Base-by-base conservation (phyloP, 2,888 invertebrate genomes). In the Ichneumoninae sp. region DNA sequence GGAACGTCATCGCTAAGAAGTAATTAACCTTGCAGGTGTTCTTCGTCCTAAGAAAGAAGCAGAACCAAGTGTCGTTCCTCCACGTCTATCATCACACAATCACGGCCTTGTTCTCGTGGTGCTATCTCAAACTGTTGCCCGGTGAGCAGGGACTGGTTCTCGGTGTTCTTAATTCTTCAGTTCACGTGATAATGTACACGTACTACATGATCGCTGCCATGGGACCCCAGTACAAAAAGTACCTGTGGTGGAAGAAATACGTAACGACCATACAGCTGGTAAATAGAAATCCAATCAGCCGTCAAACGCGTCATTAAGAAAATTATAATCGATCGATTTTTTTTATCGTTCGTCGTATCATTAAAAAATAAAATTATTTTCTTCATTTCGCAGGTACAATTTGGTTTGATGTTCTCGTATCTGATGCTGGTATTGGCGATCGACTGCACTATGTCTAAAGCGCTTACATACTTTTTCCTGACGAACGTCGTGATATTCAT, bases 221-320 rank as follows among this genome's bases (percentile, higher is more conserved):
- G 83, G 98, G 97, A 16, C 97, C 97, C 0, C 92, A 95, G 36
- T 96, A 96, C 86, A 95, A 96, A 83, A 96, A 96, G 90, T 97
- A 96, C 92, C 94, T 98, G 68, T 97, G 97, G 95, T 98, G 97
- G 97, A 98, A 98, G 93, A 97, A 96, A 88, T 96, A 97, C 91
- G 96, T 98, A 94, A 98, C 98, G 0, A 95, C 95, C 83, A 95
- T 98, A 89, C 98, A 98, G 93, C 94, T 98, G 95, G 97, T 97
- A 92, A 95, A 94, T 93, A 70, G 2, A 13, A 73, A 30, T 7
- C 1, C 52, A 19, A 54, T 19, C 19, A 19, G 3, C 7, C 7
- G 19, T 19, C 19, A 19, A 19, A 13, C 13, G 13, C 3, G 10
- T 4, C 26, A 57, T 13, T 57, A 13, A 57, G 0, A 1, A 26